Base-by-base conservation (phyloP, 2,113 vertebrate genomes). In the Serilophus lunatus region DNA sequence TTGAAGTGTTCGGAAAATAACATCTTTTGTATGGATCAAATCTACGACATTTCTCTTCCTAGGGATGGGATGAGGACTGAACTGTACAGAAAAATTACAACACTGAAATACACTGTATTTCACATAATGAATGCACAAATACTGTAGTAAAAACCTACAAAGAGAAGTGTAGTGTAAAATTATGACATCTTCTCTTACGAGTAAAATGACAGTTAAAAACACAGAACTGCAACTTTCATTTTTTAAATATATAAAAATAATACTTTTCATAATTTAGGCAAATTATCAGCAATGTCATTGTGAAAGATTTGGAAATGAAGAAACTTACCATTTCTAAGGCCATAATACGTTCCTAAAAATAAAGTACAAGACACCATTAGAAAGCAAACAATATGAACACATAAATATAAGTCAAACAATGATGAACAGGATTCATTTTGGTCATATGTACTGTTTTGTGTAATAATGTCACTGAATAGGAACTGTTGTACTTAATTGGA, bases 281-380 rank as follows among this genome's bases (percentile, higher is more conserved):
- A 87, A 49, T 60, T 47, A 71, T 64, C 36, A 82, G 31, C 31
- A 89, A 47, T 31, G 16, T 44, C 47, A 72, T 36, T 82, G 51
- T 19, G 20, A 94, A 38, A 50, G 54, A 42, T 79, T 91, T 88
- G 61, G 79, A 97, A 59, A 95, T 61, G 28, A 44, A 94, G 74
- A 88, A 89, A 98, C 98, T 98, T 97, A 98, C 98, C 96, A 64
- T 95, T 97, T 98, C 98, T 92, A 98, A 96, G 29, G 95, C 92
- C 93, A 96, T 93, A 89, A 98, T 95, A 83, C 97, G 97, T 42
- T 97, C 98, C 98, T 98, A 97, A 94, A 98, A 98, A 97, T 61
- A 96, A 98, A 98, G 86, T 66, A 97, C 6, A 97, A 95, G 36
- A 84, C 18, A 51, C 12, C 74, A 91, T 98, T 95, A 97, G 79